These are phyloP conservation scores for Drosophila gunungcola DNA, from an alignment of 1,140 invertebrate genomes.

Conservation along the genomic window DNA sequence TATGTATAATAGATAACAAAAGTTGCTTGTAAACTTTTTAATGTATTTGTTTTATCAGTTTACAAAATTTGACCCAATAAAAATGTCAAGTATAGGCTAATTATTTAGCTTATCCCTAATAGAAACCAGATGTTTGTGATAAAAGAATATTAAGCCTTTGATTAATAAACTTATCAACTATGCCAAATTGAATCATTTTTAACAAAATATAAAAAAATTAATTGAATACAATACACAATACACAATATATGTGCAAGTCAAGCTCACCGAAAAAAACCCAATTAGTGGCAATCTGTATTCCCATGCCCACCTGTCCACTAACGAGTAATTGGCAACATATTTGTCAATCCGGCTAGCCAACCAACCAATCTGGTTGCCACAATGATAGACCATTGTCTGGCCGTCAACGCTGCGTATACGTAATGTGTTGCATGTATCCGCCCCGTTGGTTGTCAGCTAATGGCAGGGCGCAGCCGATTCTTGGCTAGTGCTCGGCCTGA, in stretches of 20 bases:
- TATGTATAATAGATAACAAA: too few relatives aligned
- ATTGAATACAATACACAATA: not conserved
- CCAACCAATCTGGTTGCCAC: not conserved
- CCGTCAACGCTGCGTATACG: constrained; percentile 40
- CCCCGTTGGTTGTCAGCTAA: constrained; percentile 14
- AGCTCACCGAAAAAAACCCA: not conserved
- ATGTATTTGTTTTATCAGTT: too few relatives aligned
- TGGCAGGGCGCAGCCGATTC: constrained; percentile 35
- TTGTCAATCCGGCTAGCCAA: constrained; percentile 17
- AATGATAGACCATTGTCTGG: constrained; percentile 19
- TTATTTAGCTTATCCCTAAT: not conserved
- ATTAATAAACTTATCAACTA: not conserved
- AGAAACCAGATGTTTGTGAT: not conserved
- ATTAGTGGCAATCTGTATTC: constrained; percentile 22
- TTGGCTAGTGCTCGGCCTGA: constrained; percentile 35
- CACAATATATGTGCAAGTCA: not conserved
- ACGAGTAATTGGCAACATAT: constrained; percentile 24
- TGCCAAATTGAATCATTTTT: not conserved
- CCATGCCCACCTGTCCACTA: constrained; percentile 10
- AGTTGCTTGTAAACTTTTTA: too few relatives aligned
- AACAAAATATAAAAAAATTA: not conserved
- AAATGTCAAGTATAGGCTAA: too few relatives aligned
- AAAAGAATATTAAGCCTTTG: not conserved
- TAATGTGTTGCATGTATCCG: constrained; percentile 32
- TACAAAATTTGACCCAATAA: too few relatives aligned